phyloP scores from a whole-genome alignment of 2,888 invertebrate species.

The Drosophila yooni region DNA sequence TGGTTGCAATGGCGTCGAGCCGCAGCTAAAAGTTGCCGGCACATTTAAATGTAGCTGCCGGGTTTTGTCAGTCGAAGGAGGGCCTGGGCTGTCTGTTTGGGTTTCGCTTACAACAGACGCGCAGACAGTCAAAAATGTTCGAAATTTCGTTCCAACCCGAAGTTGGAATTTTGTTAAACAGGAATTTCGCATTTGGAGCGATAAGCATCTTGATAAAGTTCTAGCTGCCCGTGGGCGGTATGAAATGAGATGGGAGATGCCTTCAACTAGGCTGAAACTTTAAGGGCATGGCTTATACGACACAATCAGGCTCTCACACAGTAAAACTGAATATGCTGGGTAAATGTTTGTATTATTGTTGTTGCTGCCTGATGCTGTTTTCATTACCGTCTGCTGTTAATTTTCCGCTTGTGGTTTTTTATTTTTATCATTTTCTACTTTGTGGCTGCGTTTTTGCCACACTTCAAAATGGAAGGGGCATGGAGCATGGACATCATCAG shows the following conservation, averaged over 20 bases:
- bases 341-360: conserved; percentile 31
- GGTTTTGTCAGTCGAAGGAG: conserved; percentile 40
- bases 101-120: conserved; percentile 50
- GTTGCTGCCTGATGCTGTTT: conserved; percentile 13
- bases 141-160: conserved; percentile 59
- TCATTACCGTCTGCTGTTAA: conserved; percentile 70
- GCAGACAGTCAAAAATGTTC: conserved; percentile 76
- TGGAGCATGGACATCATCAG: conserved; percentile 36
- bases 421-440: conserved; percentile 83
- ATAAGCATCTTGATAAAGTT: conserved; percentile 82
- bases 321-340: conserved; percentile 2
- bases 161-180: conserved; percentile 74
- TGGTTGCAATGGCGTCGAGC: conserved; percentile 44
- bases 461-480: conserved; percentile 7
- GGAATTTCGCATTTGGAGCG: conserved; percentile 81
- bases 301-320: neutral
- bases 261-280: conserved; percentile 35
- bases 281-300: conserved; percentile 16
- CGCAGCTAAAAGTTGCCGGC: conserved; percentile 67
- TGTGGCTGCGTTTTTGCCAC: conserved; percentile 63
- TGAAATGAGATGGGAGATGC: conserved; percentile 8
- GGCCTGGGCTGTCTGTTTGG: conserved; percentile 39
- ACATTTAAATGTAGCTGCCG: conserved; percentile 80
- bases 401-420: conserved; percentile 85
- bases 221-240: conserved; percentile 39